Evolutionary conservation across 2,113 vertebrate species (phyloP).

Genomic region (Thunnus thynnus): DNA sequence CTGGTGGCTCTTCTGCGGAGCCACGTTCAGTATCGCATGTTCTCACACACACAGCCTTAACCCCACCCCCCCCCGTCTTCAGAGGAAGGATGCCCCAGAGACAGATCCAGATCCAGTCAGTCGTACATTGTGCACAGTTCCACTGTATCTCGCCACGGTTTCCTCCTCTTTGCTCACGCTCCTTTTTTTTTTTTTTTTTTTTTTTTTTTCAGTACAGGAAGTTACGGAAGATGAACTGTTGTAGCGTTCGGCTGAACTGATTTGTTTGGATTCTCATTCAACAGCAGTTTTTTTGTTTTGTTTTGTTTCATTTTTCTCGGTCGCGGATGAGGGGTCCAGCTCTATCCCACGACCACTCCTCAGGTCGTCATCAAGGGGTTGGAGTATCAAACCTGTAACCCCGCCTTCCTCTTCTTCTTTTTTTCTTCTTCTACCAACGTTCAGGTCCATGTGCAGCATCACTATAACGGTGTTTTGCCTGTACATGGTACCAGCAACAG

Average conservation of each 20-base stretch:
- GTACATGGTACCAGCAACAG: slow-evolving; percentile 37
- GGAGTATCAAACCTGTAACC: slow-evolving; percentile 59
- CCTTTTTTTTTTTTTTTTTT: too few relatives aligned
- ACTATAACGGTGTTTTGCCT: not conserved
- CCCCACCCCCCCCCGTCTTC: slow-evolving; percentile 43
- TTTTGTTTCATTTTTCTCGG: slow-evolving; percentile 30
- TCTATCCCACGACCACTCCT: slow-evolving; percentile 58
- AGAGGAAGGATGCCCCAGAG: slow-evolving; percentile 50
- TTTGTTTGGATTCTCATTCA: slow-evolving; percentile 24
- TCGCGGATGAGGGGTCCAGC: slow-evolving; percentile 49
- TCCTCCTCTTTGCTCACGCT: slow-evolving; percentile 42
- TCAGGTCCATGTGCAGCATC: slow-evolving; percentile 20
- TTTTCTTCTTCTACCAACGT: slow-evolving; percentile 4
- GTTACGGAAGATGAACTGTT: slow-evolving; percentile 32
- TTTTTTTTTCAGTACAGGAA: slow-evolving; percentile 28
- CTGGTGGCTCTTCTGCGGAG: slow-evolving; percentile 27
- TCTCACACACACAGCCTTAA: slow-evolving; percentile 73
- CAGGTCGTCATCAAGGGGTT: slow-evolving; percentile 69
- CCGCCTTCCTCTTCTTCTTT: slow-evolving; percentile 39
- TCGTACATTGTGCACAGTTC: slow-evolving; percentile 37
- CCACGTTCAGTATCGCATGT: slow-evolving; percentile 63
- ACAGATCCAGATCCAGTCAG: slow-evolving; percentile 28
- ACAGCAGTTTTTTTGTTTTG: not conserved
- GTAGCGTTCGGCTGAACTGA: slow-evolving; percentile 31
- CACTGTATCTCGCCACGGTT: slow-evolving; percentile 34